Evolutionary conservation across 2,113 vertebrate species (phyloP).

Genomic region (Rhynchopsitta pachyrhyncha): DNA sequence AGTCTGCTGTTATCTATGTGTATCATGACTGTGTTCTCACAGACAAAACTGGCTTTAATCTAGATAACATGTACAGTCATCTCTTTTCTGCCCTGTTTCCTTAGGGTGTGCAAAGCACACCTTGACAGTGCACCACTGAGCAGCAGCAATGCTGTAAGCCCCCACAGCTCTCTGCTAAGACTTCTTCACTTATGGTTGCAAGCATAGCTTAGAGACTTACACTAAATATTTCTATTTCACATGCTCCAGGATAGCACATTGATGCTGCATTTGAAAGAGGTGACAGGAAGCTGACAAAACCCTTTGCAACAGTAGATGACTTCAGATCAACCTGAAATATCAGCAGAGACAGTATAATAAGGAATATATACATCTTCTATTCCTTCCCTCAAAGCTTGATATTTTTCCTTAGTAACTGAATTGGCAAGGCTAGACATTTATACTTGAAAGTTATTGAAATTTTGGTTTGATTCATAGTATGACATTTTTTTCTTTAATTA

Average conservation of each 20-base stretch:
- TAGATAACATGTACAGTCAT: rapidly evolving
- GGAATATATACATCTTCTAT: neutral
- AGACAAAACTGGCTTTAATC: neutral
- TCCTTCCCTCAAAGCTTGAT: neutral
- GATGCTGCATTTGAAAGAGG: neutral
- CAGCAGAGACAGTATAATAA: neutral
- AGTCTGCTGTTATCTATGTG: neutral
- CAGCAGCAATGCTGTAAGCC: neutral
- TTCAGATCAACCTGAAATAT: neutral
- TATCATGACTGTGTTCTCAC: neutral
- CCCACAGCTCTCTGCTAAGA: neutral
- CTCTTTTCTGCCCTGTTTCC: rapidly evolving
- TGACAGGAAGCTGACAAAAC: neutral
- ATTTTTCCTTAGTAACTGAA: neutral
- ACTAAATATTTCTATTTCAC: neutral
- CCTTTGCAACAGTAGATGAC: neutral
- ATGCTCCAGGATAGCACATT: neutral
- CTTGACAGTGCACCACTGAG: neutral
- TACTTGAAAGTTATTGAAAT: neutral
- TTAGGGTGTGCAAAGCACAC: neutral
- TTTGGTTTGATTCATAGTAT: neutral
- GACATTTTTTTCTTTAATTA: neutral
- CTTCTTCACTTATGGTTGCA: neutral
- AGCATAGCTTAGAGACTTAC: neutral
- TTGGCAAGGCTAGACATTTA: neutral